These are phyloP conservation scores for Phenganax marumi DNA, from an alignment of 92 coral and sea anemone species.

Conservation along the genomic window DNA sequence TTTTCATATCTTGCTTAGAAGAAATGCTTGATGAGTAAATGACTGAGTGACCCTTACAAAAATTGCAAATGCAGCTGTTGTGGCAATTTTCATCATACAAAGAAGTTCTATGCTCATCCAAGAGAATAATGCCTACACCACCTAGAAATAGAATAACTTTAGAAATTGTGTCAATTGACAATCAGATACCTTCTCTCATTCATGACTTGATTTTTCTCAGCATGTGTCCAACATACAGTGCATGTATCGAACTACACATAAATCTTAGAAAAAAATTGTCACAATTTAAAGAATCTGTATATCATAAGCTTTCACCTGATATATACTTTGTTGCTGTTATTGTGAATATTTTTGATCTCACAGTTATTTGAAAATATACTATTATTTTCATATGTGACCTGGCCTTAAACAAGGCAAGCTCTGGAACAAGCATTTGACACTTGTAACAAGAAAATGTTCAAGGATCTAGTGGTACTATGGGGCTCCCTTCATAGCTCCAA, in stretches of 20 bases:
- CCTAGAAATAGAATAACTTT: slow-evolving; percentile 26
- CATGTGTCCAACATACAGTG: slow-evolving; percentile 35
- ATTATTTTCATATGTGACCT: no score
- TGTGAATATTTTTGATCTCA: no score
- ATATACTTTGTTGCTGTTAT: no score
- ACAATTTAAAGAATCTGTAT: slow-evolving; percentile 35
- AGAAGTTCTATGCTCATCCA: slow-evolving; percentile 50
- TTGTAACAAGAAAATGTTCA: no score
- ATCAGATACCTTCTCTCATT: slow-evolving; percentile 52
- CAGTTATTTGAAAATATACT: no score
- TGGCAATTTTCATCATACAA: slow-evolving; percentile 17
- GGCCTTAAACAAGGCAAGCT: no score
- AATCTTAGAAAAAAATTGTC: not conserved
- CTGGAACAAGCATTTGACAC: no score
- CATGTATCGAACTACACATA: slow-evolving; percentile 40
- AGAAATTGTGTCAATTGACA: slow-evolving; percentile 32
- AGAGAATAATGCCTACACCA: slow-evolving; percentile 42
- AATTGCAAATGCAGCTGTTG: slow-evolving; percentile 25
- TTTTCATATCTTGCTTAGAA: slow-evolving; percentile 30
- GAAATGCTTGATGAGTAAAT: slow-evolving; percentile 18
- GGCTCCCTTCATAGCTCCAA: no score
- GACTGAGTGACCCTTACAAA: not conserved
- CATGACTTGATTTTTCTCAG: slow-evolving; percentile 43
- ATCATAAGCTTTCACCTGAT: slow-evolving; percentile 49
- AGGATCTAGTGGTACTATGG: no score